These are phyloP conservation scores for Oscheius onirici DNA, from an alignment of 2,888 invertebrate genomes.

Conservation along the genomic window DNA sequence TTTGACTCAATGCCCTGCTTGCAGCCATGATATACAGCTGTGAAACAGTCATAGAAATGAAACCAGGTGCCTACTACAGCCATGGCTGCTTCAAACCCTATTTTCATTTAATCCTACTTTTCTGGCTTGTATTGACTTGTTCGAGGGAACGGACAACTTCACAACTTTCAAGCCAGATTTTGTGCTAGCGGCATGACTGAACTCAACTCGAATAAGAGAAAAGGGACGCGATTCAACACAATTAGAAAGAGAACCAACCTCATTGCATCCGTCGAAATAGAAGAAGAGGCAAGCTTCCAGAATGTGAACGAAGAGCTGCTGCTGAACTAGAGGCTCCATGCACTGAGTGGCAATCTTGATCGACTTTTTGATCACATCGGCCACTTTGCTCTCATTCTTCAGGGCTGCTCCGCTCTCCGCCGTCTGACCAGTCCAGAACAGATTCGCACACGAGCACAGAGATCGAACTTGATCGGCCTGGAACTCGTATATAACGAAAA, in stretches of 20 bases:
- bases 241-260: slow-evolving; percentile 73
- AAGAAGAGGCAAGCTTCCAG: slow-evolving; percentile 92
- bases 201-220: too few relatives aligned
- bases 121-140: too few relatives aligned
- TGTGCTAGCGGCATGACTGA: too few relatives aligned
- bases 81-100: too few relatives aligned
- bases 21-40: too few relatives aligned
- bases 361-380: slow-evolving; percentile 94
- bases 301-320: slow-evolving; percentile 92
- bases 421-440: slow-evolving; percentile 84
- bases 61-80: too few relatives aligned
- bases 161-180: too few relatives aligned
- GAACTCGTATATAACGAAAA: background rate
- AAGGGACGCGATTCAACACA: background rate
- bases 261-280: slow-evolving; percentile 85
- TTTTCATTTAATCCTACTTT: too few relatives aligned
- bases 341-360: slow-evolving; percentile 94
- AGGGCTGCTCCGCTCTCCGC: slow-evolving; percentile 73
- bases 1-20: too few relatives aligned
- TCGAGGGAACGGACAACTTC: too few relatives aligned
- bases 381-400: slow-evolving; percentile 87
- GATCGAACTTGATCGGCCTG: slow-evolving; percentile 87
- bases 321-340: slow-evolving; percentile 95
- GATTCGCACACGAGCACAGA: slow-evolving; percentile 78
- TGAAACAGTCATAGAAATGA: too few relatives aligned